Evolutionary conservation across 2,888 invertebrate species (phyloP).

Genomic region (Lypha dubia): DNA sequence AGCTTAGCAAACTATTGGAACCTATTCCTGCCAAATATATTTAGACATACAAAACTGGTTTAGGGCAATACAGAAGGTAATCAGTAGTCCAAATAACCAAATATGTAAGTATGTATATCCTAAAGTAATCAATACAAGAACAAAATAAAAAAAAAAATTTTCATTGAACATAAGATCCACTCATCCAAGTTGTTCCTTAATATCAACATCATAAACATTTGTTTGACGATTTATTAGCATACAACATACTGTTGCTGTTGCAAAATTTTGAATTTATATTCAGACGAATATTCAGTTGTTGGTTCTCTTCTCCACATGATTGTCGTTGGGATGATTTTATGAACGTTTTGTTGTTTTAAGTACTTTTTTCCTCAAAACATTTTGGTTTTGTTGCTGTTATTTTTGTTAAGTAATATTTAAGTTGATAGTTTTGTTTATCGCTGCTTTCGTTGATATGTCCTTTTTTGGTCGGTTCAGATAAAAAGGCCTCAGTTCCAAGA

Average conservation of each 20-base stretch:
- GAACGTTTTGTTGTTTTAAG: constrained; percentile 49
- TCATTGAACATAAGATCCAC: neutral
- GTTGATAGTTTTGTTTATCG: neutral
- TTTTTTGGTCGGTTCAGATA: constrained; percentile 71
- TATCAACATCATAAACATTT: constrained; percentile 57
- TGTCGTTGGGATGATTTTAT: constrained; percentile 30
- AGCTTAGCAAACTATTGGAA: too few relatives aligned
- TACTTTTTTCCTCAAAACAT: constrained; percentile 23
- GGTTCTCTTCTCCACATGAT: neutral
- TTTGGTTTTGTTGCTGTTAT: constrained; percentile 17
- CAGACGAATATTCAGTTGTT: neutral
- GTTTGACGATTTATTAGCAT: constrained; percentile 58
- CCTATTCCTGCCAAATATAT: too few relatives aligned
- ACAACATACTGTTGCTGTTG: constrained; percentile 3
- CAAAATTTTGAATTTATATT: neutral
- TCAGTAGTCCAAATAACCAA: too few relatives aligned
- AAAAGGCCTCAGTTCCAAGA: constrained; percentile 79
- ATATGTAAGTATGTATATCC: too few relatives aligned
- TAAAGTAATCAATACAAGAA: neutral
- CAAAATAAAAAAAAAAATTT: too few relatives aligned
- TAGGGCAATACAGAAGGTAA: neutral
- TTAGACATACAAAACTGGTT: too few relatives aligned
- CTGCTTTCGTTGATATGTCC: constrained; percentile 1
- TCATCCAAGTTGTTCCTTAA: neutral
- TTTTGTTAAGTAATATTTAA: constrained; percentile 26